phyloP scores from a whole-genome alignment of 37 sponge, comb jelly and placozoan species.

The Cliona cf. orientalis region DNA sequence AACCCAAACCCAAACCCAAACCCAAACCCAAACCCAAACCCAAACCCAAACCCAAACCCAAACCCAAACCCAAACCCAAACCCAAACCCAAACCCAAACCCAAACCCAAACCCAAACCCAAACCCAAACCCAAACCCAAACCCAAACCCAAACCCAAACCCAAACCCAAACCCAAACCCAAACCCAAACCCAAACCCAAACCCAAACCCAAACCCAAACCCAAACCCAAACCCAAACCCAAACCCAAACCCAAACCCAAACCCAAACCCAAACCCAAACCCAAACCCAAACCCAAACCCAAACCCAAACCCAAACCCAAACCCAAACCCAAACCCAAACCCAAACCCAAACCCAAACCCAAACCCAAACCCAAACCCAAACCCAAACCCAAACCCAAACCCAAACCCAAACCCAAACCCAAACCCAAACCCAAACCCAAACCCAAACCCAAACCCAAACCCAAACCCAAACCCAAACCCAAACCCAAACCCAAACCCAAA shows the following conservation, averaged over 20 bases:
- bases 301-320: not conserved
- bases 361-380: no score
- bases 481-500: no score
- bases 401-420: no score
- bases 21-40: not conserved
- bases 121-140: not conserved
- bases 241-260: not conserved
- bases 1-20: not conserved
- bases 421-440: no score
- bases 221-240: not conserved
- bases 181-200: not conserved
- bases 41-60: not conserved
- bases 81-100: not conserved
- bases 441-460: no score
- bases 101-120: not conserved
- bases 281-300: not conserved
- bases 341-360: not conserved
- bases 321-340: not conserved
- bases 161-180: not conserved
- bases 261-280: not conserved
- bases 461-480: no score
- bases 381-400: no score
- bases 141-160: not conserved
- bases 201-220: not conserved
- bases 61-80: not conserved